A percentile compares a stretch with the other conserved stretches of the same genome.
Evolutionary conservation across 2,113 vertebrate species (phyloP).

Genomic region (Coracopsis vasa): DNA sequence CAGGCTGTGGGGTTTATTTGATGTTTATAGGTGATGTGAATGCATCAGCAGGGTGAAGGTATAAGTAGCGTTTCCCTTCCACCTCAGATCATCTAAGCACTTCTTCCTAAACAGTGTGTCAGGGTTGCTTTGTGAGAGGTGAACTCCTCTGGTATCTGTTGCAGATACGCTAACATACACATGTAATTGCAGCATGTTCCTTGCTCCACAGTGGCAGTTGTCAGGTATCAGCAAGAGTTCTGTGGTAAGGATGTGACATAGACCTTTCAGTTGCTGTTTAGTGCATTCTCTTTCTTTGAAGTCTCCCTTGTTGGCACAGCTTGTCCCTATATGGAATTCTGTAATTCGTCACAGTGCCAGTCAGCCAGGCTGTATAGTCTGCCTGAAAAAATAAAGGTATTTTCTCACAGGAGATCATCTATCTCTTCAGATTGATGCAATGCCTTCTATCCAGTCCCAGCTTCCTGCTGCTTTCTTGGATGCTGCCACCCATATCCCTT

Average conservation of each 20-base stretch:
- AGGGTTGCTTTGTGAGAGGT: neutral
- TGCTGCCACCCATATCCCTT: neutral
- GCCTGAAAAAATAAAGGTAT: constrained; percentile 11
- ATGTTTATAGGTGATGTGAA: neutral
- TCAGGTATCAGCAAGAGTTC: neutral
- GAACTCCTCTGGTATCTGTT: accelerated
- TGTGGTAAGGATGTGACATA: neutral
- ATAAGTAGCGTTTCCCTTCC: neutral
- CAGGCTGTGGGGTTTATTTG: neutral
- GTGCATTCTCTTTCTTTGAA: neutral
- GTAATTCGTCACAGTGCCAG: neutral
- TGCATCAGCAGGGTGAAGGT: neutral
- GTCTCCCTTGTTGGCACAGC: neutral
- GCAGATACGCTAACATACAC: neutral
- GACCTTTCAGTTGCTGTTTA: neutral
- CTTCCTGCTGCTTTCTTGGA: constrained; percentile 39
- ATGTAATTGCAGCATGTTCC: neutral
- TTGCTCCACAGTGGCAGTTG: neutral
- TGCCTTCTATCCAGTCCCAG: constrained; percentile 26
- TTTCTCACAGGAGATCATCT: constrained; percentile 48
- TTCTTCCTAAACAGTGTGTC: neutral
- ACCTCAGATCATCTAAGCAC: neutral
- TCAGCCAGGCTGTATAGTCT: neutral
- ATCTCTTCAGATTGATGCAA: neutral
- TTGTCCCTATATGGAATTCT: neutral